Percentiles rank a stretch among this genome's conserved stretches.
Evolutionary conservation across 2,113 vertebrate genomes (phyloP).

Genomic region (Agapornis roseicollis): DNA sequence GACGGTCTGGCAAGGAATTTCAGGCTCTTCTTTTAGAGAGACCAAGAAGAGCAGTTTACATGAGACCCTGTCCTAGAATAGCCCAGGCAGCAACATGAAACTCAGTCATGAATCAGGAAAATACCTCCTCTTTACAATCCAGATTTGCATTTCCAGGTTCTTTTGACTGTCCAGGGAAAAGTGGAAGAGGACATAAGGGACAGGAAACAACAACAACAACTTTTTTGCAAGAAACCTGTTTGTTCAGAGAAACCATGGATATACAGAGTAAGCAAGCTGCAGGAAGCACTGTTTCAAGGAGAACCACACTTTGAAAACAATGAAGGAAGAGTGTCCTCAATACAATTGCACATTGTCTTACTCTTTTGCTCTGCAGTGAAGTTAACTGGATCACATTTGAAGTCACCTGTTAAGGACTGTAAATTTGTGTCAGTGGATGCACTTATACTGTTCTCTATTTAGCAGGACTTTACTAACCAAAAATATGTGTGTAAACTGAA

Average conservation of each 20-base stretch:
- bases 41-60: background rate
- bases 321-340: background rate
- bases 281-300: background rate
- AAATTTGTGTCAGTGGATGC: background rate
- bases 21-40: background rate
- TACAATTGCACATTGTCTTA: background rate
- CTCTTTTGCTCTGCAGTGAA: background rate
- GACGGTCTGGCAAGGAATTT: background rate
- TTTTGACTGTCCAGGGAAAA: background rate
- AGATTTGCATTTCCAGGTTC: background rate
- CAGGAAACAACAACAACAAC: no score
- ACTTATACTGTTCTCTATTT: background rate
- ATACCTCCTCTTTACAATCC: background rate
- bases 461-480: background rate
- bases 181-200: fast-evolving
- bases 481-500: background rate
- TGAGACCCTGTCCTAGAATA: background rate
- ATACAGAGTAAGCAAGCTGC: background rate
- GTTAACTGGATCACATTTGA: background rate
- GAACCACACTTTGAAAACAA: background rate
- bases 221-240: background rate
- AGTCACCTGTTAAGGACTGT: background rate
- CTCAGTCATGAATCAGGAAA: background rate
- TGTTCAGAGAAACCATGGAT: background rate
- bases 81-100: background rate